Conservation (phyloP, 2,797 vertebrate species). For the Yasuhikotakia modesta region DNA sequence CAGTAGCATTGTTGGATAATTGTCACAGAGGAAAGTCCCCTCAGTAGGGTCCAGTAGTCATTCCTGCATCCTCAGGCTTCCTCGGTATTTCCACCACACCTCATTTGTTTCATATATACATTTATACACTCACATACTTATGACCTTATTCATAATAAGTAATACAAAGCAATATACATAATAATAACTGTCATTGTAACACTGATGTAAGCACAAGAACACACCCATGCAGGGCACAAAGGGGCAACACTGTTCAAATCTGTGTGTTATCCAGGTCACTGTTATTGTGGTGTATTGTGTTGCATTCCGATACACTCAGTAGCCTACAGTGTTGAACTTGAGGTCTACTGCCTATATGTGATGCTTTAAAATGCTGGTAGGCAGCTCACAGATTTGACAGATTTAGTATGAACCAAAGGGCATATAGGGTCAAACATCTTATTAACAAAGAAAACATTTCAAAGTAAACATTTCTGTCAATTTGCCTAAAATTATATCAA, state of each 20-base stretch:
- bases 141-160: constrained; percentile 3
- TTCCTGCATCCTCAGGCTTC: constrained; percentile 68
- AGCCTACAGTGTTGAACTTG: no score
- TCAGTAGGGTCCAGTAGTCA: constrained; percentile 64
- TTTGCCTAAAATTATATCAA: no score
- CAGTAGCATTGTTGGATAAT: constrained; percentile 3
- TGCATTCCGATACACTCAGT: neutral
- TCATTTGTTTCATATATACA: neutral
- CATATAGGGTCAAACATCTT: no score
- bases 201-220: neutral
- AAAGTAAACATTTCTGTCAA: no score
- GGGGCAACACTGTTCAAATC: neutral
- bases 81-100: constrained; percentile 63
- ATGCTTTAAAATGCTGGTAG: no score
- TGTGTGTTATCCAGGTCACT: constrained; percentile 4
- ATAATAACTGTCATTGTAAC: constrained; percentile 17
- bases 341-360: neutral
- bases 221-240: neutral
- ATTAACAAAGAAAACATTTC: no score
- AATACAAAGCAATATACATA: constrained; percentile 12
- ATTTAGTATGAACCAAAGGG: no score
- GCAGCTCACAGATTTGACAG: no score
- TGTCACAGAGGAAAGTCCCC: constrained; percentile 76
- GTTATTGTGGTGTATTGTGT: neutral
- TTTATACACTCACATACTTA: neutral